Base-by-base conservation (phyloP, 1,140 invertebrate species). In the Cherax quadricarinatus region DNA sequence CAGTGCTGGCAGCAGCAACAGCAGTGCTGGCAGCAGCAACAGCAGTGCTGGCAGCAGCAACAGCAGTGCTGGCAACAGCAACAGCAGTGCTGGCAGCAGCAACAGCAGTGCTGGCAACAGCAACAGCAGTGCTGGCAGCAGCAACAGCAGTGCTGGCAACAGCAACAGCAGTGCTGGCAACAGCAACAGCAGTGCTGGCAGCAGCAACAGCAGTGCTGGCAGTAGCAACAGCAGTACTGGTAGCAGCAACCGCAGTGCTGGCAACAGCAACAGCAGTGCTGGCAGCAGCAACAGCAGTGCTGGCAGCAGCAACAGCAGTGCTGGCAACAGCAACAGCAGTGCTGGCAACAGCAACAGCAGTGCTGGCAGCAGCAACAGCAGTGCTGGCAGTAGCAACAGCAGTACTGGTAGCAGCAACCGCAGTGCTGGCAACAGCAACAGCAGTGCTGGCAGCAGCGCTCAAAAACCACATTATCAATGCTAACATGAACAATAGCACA, bases 401-500 rank as follows among this genome's bases (percentile, higher is more conserved):
- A 12, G n/a, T 12, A 14, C 12, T n/a, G n/a, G 66, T n/a, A 70
- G 66, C 66, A 70, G 66, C 66, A 70, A n/a, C 66, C 12, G 66
- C 66, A 70, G 66, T 70, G 66, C 12, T 70, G 66, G 66, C 66
- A 70, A n/a, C 66, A 70, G 66, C 66, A 70, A n/a, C 66, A 70
- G 66, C 66, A 70, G 66, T 70, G 66, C 66, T n/a, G n/a, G n/a
- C n/a, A n/a, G n/a, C n/a, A n/a, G n/a, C n/a, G n/a, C n/a, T n/a
- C n/a, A n/a, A n/a, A n/a, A n/a, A n/a, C n/a, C n/a, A n/a, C n/a
- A n/a, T n/a, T n/a, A n/a, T n/a, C n/a, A n/a, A n/a, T n/a, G n/a
- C n/a, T n/a, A n/a, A n/a, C n/a, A n/a, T n/a, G n/a, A n/a, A n/a
- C n/a, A n/a, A n/a, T n/a, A n/a, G n/a, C n/a, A n/a, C n/a, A n/a